Conservation (phyloP, 2,113 vertebrate genomes). For the Mormyrus lacerda region DNA sequence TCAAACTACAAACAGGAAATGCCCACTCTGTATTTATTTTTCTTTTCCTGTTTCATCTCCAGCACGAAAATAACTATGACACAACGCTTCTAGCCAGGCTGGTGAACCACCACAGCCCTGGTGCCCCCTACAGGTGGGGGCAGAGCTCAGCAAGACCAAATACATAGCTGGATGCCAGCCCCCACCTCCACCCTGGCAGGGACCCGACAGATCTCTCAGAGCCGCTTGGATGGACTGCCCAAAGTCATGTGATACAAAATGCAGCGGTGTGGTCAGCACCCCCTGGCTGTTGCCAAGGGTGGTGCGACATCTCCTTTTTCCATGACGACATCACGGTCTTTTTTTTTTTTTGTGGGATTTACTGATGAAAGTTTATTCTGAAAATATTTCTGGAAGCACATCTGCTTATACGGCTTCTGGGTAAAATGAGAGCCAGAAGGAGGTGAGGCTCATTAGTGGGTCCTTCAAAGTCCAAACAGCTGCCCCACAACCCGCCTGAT, state of each 20-base stretch:
- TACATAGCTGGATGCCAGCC: background rate
- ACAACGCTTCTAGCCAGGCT: background rate
- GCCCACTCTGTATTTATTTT: background rate
- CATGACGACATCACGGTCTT: background rate
- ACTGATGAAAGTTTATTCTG: background rate
- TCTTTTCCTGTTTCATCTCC: background rate
- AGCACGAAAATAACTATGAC: background rate
- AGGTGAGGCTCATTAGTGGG: background rate
- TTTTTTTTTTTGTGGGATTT: background rate
- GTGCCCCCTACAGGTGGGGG: background rate
- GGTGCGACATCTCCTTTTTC: background rate
- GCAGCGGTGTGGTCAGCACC: background rate
- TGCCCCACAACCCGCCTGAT: background rate
- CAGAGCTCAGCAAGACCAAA: background rate
- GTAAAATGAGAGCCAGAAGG: background rate
- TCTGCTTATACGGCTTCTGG: background rate
- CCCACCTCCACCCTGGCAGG: background rate
- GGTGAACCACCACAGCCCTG: background rate
- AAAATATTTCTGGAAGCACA: background rate
- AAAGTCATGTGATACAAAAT: background rate
- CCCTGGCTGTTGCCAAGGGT: background rate
- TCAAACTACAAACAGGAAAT: background rate
- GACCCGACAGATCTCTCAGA: background rate
- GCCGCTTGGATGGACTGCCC: background rate
- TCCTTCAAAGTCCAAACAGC: background rate